phyloP scores from a whole-genome alignment of 2,888 invertebrate species.

The Folsomia candida region DNA sequence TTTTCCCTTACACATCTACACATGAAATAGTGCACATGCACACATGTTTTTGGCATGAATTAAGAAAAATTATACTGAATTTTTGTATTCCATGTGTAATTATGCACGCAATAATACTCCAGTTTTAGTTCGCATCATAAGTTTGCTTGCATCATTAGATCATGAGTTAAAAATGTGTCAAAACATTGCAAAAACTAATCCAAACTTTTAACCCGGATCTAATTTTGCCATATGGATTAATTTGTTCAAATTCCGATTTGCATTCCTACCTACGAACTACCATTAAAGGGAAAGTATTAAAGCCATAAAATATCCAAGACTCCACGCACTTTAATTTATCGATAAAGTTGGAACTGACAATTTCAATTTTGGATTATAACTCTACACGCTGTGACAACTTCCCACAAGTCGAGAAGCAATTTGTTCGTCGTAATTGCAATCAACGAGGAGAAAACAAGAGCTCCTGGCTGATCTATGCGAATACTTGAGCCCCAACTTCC shows the following conservation, averaged over 20 bases:
- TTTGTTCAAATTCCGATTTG: background rate
- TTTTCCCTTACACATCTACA: too few relatives aligned
- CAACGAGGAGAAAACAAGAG: background rate
- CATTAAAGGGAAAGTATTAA: background rate
- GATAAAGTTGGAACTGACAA: background rate
- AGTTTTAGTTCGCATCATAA: too few relatives aligned
- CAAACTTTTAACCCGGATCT: too few relatives aligned
- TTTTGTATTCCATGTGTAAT: too few relatives aligned
- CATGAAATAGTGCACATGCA: too few relatives aligned
- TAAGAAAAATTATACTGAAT: too few relatives aligned
- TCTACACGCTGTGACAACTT: background rate
- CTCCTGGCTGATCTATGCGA: slow-evolving; percentile 1
- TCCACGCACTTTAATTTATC: background rate
- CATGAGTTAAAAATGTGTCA: too few relatives aligned
- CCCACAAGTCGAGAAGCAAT: background rate
- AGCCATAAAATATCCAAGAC: background rate
- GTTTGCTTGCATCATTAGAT: too few relatives aligned
- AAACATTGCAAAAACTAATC: too few relatives aligned
- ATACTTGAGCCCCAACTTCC: background rate
- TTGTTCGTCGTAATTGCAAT: background rate
- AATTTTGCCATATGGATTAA: too few relatives aligned
- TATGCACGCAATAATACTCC: too few relatives aligned
- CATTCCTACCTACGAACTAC: background rate
- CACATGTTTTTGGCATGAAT: too few relatives aligned
- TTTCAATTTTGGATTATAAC: background rate